Evolutionary conservation across 2,888 invertebrate genomes (phyloP), one percentile per base, ranked within the genome.

Genomic region (Scaptomyza parva): DNA sequence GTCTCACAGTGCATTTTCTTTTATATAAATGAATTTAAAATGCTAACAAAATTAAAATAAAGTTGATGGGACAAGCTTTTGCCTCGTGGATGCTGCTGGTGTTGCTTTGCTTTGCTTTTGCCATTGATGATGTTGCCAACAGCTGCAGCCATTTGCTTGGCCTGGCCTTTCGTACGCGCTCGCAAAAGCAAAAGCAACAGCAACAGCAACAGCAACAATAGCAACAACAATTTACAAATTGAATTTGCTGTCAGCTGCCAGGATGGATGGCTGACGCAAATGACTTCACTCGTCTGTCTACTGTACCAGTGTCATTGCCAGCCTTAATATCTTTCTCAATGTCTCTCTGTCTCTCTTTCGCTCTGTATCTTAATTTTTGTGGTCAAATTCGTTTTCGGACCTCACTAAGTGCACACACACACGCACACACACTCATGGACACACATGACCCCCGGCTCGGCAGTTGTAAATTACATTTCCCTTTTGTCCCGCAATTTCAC

Each of bases 201-300:
- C 44, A 22, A 26, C 28, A 63, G 24, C 61, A 53, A 40, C 53
- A 53, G 44, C 66, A 58, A 61, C 14, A 79, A 47, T 44, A 65
- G 45, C 77, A 68, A 61, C 58, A 78, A 67, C 61, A 78, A 59
- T 78, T 54, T 78, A 63, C 81, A 82, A 82, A 86, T 82, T 82
- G 81, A 82, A 82, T 81, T 86, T 82, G 60, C 67, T 82, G 87
- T 86, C 81, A 81, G 82, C 81, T 84, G 85, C 61, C 72, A 71
- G 76, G 81, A 86, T 63, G 81, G 85, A 84, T 86, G 81, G 67
- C 76, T 86, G 81, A 82, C 81, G 81, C 87, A 82, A 82, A 86
- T 82, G 87, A 84, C 82, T 75, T 40, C 48, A 30, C n/a, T 59
- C 41, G 58, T 53, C 60, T 37, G 8, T 8, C 30, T 2, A 2